Conservation (phyloP, 2,888 invertebrate genomes). For the Lysandra coridon region DNA sequence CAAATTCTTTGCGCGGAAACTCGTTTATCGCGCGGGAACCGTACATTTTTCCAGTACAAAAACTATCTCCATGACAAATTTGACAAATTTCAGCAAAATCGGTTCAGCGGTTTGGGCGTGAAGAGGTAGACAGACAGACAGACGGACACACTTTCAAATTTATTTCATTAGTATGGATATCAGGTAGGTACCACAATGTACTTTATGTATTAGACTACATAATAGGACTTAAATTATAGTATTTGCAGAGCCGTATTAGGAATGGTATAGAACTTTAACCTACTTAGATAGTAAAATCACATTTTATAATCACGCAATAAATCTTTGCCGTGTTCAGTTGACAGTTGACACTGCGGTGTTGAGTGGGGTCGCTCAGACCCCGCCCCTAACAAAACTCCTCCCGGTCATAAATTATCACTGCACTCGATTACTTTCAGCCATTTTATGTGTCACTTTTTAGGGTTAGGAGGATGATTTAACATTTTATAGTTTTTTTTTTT, state of each 20-base stretch:
- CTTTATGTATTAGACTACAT: too few relatives aligned
- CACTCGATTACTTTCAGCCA: constrained; percentile 21
- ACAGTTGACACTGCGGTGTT: constrained; percentile 5
- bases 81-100: too few relatives aligned
- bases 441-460: background rate
- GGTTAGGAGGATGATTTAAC: background rate
- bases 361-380: constrained; percentile 40
- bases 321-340: background rate
- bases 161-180: too few relatives aligned
- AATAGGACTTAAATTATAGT: too few relatives aligned
- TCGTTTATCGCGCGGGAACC: too few relatives aligned
- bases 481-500: background rate
- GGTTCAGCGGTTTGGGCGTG: too few relatives aligned
- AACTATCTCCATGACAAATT: too few relatives aligned
- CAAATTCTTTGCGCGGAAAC: too few relatives aligned
- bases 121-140: too few relatives aligned
- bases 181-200: too few relatives aligned
- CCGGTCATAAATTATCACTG: constrained; percentile 39
- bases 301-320: constrained; percentile 9
- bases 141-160: too few relatives aligned
- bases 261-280: background rate
- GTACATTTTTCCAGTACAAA: too few relatives aligned
- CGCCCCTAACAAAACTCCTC: constrained; percentile 44
- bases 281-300: background rate
- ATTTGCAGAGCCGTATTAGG: background rate